Evolutionary conservation across 2,797 vertebrate species (phyloP), one percentile per base, ranked within the genome.

Genomic region (Catharus ustulatus): DNA sequence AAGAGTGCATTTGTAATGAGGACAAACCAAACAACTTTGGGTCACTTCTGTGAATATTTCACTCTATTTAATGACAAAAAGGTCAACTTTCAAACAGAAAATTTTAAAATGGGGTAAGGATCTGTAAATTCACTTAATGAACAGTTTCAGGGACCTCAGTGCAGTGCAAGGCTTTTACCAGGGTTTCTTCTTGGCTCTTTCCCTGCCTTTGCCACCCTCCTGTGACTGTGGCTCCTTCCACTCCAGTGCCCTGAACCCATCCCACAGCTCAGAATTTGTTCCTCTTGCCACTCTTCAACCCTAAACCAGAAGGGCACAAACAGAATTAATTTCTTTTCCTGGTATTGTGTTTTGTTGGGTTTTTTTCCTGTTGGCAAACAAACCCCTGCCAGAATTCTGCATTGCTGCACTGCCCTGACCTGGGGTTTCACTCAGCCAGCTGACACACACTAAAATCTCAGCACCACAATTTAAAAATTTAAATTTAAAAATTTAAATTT

Each of bases 71-170:
- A 66, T 51, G 29, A 24, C 15, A 73, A 45, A 67, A 45, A 52
- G 5, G 3, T 46, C n/a, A 67, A 18, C 7, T 63, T 71, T 40
- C 24, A 59, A 71, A 30, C 2, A 15, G 42, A 45, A 58, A 59
- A 59, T 6, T 26, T 55, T 7, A 1, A 46, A 59, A 45, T 0
- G 1, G 16, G n/a, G 17, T 20, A 34, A 18, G 13, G 30, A 72
- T 16, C 18, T 27, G 15, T 36, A 68, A 61, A 10, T 61, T 5
- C 23, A 24, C 11, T 42, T 52, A 23, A 48, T 29, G 10, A 46
- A 42, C 3, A 8, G 27, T 12, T 58, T 43, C 66, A 64, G 38
- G 18, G 36, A 57, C 12, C 42, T 48, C 24, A 30, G 20, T 10
- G 21, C 3, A 6, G 15, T 42, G 48, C 46, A 46, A 91, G 17